Evolutionary conservation across 2,113 vertebrate genomes (phyloP).

Genomic region (Ramphastos sulfuratus): DNA sequence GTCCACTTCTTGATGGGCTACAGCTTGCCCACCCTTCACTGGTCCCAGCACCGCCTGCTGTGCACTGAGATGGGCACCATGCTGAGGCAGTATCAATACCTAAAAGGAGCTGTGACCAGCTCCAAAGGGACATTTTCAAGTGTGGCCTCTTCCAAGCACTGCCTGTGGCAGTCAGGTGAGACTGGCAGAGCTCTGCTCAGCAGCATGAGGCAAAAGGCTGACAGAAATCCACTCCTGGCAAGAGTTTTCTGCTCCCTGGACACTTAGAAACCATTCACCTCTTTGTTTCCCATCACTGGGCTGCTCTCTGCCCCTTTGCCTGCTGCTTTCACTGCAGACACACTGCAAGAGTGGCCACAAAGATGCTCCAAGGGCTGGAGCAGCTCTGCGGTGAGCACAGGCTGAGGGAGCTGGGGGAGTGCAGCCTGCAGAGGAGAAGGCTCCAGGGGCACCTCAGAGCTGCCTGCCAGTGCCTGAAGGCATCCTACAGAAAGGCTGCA

Average conservation of each 20-base stretch:
- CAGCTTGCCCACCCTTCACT: fast-evolving
- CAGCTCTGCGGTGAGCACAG: too few species aligned
- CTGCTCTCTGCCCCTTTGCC: neutral
- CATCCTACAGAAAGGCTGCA: too few species aligned
- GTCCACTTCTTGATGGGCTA: too few species aligned
- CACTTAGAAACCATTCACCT: neutral
- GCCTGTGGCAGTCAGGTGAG: neutral
- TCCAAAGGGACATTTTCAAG: neutral
- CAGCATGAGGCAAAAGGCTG: neutral
- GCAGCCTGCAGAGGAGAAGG: too few species aligned
- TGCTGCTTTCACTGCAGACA: too few species aligned
- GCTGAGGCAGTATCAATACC: neutral
- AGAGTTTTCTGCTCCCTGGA: neutral
- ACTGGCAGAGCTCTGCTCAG: neutral
- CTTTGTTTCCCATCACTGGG: neutral
- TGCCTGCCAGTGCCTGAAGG: too few species aligned
- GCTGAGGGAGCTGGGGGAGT: too few species aligned
- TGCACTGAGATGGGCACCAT: neutral
- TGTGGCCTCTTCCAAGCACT: too few species aligned
- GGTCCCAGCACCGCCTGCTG: neutral
- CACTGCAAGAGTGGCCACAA: too few species aligned
- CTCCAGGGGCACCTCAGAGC: too few species aligned
- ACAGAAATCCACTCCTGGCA: neutral
- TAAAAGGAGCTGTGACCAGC: neutral
- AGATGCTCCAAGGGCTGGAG: too few species aligned